Conservation (phyloP, 2,888 invertebrate genomes). For the Prenolepis imparis region DNA sequence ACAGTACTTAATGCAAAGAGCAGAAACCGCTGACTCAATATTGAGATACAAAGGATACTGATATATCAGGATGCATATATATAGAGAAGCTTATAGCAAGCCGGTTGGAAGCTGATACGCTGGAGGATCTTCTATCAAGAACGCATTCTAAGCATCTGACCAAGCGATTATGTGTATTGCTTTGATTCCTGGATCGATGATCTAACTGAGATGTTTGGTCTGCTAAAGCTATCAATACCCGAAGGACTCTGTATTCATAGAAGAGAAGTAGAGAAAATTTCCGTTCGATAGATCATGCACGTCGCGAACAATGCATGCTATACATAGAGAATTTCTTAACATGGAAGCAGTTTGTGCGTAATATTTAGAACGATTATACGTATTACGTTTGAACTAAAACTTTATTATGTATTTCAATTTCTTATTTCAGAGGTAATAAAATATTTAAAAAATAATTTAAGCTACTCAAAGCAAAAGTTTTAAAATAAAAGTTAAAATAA, state of each 20-base stretch:
- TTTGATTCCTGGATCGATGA: constrained; percentile 31
- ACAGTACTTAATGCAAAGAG: neutral
- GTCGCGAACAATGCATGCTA: constrained; percentile 10
- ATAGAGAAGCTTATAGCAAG: constrained; percentile 3
- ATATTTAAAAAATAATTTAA: neutral
- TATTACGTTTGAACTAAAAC: constrained; percentile 1
- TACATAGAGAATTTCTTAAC: constrained; percentile 24
- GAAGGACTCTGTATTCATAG: constrained; percentile 5
- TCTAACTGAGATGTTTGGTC: constrained; percentile 12
- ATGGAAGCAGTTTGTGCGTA: neutral
- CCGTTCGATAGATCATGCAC: neutral
- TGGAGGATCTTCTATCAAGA: constrained; percentile 22
- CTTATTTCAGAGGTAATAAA: neutral
- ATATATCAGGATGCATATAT: constrained; percentile 8
- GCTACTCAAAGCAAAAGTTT: neutral
- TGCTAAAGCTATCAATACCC: neutral
- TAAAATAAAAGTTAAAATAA: neutral
- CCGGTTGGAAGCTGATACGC: constrained; percentile 1
- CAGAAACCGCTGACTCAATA: neutral
- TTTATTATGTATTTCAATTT: constrained; percentile 27
- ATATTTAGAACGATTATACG: neutral
- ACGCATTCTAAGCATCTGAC: constrained; percentile 12
- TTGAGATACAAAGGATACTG: constrained; percentile 21
- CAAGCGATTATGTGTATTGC: constrained; percentile 19
- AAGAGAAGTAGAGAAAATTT: constrained; percentile 1